These are phyloP conservation scores for Steinernema khuongi DNA, from an alignment of 1,140 invertebrate genomes.

Conservation along the genomic window DNA sequence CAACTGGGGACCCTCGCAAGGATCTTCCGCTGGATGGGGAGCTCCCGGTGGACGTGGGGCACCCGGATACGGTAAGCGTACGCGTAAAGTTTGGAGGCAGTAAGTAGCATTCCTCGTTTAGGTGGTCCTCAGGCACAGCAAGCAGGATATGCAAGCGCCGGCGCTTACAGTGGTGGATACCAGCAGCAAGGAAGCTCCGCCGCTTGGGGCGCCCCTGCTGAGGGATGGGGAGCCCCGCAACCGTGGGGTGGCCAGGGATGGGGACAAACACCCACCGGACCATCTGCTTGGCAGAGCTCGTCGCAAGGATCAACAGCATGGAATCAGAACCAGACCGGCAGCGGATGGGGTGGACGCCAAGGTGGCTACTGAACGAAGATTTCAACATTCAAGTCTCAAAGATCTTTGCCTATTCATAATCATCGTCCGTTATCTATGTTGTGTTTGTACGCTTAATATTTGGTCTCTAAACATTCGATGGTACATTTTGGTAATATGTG, in stretches of 20 bases:
- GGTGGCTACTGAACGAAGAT: background rate
- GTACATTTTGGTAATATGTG: too few relatives aligned
- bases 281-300: background rate
- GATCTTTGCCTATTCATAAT: background rate
- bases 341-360: background rate
- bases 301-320: background rate
- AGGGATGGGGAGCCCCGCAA: background rate
- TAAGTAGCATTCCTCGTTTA: background rate
- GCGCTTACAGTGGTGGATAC: slow-evolving; percentile 16
- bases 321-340: background rate
- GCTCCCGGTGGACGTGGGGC: slow-evolving; percentile 26
- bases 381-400: background rate
- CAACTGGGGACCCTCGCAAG: slow-evolving; percentile 10
- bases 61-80: slow-evolving; percentile 26
- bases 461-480: too few relatives aligned
- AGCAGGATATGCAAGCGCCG: too few relatives aligned
- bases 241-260: background rate
- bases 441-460: too few relatives aligned
- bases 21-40: background rate
- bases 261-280: background rate
- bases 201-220: background rate
- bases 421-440: too few relatives aligned
- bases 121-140: too few relatives aligned
- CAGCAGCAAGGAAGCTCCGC: slow-evolving; percentile 15
- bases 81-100: slow-evolving; percentile 22